phyloP scores from a whole-genome alignment of 2,888 invertebrate species.

The Dendrolimus pini region DNA sequence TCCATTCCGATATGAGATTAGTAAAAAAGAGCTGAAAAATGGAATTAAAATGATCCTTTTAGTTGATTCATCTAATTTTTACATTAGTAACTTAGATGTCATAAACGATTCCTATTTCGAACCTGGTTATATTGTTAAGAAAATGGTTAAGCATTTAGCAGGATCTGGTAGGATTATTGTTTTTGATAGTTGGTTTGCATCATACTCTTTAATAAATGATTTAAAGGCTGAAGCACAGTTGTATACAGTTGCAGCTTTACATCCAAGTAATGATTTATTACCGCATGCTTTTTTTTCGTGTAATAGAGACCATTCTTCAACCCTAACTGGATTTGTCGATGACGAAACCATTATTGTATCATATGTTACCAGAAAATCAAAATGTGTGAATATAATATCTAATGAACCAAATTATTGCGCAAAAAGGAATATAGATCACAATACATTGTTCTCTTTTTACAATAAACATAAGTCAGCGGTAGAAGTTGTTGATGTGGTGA shows the following conservation, averaged over 20 bases:
- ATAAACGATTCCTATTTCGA: constrained; percentile 53
- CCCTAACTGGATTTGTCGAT: constrained; percentile 52
- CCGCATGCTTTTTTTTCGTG: constrained; percentile 52
- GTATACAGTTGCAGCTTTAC: constrained; percentile 45
- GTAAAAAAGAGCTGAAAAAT: constrained; percentile 45
- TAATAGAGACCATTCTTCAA: constrained; percentile 38
- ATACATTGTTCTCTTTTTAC: constrained; percentile 47
- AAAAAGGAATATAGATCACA: constrained; percentile 34
- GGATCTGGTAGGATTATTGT: constrained; percentile 48
- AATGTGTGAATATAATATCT: constrained; percentile 48
- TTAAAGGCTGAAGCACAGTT: constrained; percentile 44
- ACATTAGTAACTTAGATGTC: constrained; percentile 59
- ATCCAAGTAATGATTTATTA: constrained; percentile 45
- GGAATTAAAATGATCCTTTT: constrained; percentile 61
- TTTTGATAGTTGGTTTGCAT: constrained; percentile 60
- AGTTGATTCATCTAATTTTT: constrained; percentile 58
- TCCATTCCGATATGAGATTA: constrained; percentile 57
- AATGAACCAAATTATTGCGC: constrained; percentile 56
- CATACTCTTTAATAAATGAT: constrained; percentile 35
- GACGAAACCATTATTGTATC: constrained; percentile 46
- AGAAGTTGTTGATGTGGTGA: constrained; percentile 57
- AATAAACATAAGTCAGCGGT: constrained; percentile 55
- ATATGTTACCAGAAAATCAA: constrained; percentile 41
- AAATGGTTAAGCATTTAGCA: constrained; percentile 51
- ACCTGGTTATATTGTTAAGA: constrained; percentile 45